Percentiles rank a stretch among this genome's conserved stretches.
These are phyloP conservation scores for Adelognathus sp. DNA, from an alignment of 2,888 invertebrate genomes.

Conservation along the genomic window DNA sequence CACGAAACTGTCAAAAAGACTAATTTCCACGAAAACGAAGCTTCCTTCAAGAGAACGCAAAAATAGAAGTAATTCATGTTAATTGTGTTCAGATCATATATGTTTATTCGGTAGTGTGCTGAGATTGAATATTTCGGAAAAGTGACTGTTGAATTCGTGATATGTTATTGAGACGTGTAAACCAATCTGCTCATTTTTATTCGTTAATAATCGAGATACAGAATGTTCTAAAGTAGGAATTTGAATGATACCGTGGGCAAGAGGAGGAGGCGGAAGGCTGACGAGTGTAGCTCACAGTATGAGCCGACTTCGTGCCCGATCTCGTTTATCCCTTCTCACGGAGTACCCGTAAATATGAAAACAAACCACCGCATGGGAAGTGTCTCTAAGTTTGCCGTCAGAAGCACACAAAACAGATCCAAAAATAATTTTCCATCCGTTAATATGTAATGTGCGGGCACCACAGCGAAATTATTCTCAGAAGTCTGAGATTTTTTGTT, in stretches of 20 bases:
- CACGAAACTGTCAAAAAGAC: too few relatives aligned
- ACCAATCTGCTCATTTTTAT: too few relatives aligned
- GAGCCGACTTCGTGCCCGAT: slow-evolving; percentile 13
- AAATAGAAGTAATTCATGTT: too few relatives aligned
- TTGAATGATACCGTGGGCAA: neutral
- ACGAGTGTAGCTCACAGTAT: slow-evolving; percentile 11
- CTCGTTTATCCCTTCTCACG: slow-evolving; percentile 51
- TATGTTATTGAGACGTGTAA: too few relatives aligned
- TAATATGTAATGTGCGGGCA: slow-evolving; percentile 13
- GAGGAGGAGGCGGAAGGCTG: neutral
- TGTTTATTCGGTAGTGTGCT: too few relatives aligned
- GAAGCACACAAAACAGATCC: slow-evolving; percentile 43
- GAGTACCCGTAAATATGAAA: slow-evolving; percentile 69
- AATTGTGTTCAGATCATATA: too few relatives aligned
- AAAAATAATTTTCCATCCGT: slow-evolving; percentile 51
- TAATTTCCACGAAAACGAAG: too few relatives aligned
- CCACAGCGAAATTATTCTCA: neutral
- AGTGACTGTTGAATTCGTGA: too few relatives aligned
- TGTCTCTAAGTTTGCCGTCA: slow-evolving; percentile 43
- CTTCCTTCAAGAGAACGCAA: too few relatives aligned
- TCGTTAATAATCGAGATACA: neutral
- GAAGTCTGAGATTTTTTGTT: neutral
- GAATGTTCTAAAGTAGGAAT: slow-evolving; percentile 3
- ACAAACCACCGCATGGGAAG: slow-evolving; percentile 67
- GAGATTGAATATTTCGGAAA: too few relatives aligned